These are phyloP conservation scores for Cynoglossus semilaevis DNA, from an alignment of 2,113 vertebrate genomes.

Conservation along the genomic window DNA sequence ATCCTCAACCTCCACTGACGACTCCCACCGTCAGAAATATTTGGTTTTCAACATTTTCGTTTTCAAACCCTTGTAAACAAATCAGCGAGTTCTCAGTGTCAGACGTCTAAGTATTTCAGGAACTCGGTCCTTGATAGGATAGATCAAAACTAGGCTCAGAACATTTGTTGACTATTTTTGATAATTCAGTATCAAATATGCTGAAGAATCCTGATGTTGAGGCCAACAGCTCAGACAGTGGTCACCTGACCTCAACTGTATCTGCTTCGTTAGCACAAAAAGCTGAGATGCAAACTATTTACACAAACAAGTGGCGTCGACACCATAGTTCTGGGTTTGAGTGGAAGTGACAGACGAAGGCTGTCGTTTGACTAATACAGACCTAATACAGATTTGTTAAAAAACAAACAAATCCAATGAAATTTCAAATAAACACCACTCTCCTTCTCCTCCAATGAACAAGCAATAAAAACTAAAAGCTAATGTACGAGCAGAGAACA, in stretches of 20 bases:
- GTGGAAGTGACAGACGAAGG: conserved; percentile 14
- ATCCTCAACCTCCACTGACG: neutral
- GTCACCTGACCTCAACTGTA: conserved; percentile 15
- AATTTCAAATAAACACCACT: too few species aligned
- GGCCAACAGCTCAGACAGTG: conserved; percentile 15
- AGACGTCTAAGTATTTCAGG: conserved; percentile 24
- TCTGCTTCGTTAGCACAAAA: conserved; percentile 13
- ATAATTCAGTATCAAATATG: conserved; percentile 46
- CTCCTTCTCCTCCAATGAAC: too few species aligned
- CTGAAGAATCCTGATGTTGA: conserved; percentile 30
- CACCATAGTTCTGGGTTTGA: conserved; percentile 53
- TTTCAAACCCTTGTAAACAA: too few species aligned
- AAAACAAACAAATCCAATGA: too few species aligned
- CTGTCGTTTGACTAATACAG: too few species aligned
- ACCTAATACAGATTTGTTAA: too few species aligned
- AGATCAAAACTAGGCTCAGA: conserved; percentile 41
- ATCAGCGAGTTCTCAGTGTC: conserved; percentile 29
- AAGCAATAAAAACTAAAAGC: too few species aligned
- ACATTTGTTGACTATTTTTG: conserved; percentile 37
- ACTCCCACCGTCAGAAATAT: neutral
- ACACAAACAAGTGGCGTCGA: neutral
- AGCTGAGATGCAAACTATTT: neutral
- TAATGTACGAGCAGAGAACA: too few species aligned
- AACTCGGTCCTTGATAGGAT: conserved; percentile 38
- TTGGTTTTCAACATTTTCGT: conserved; percentile 12